Evolutionary conservation across 2,113 vertebrate species (phyloP).

Genomic region (Bothrops jararaca): DNA sequence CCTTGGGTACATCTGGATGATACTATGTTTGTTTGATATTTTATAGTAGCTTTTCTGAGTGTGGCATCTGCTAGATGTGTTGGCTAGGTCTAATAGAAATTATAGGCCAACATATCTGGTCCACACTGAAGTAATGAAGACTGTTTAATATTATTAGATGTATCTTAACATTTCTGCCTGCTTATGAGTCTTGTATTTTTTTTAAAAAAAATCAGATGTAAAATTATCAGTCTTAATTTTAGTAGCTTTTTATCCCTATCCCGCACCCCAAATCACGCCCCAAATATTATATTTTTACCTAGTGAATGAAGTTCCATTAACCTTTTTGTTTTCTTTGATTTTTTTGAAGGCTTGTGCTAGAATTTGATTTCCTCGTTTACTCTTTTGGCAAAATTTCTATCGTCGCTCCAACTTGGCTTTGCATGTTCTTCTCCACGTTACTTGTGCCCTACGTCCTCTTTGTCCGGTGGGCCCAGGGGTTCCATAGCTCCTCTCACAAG

Average conservation of each 20-base stretch:
- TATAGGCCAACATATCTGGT: background rate
- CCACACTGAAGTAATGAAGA: background rate
- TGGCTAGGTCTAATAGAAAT: background rate
- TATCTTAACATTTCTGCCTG: background rate
- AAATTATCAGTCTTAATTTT: background rate
- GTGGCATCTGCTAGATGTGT: background rate
- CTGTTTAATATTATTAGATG: background rate
- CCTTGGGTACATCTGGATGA: background rate
- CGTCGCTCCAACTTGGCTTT: constrained; percentile 84
- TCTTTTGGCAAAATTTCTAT: constrained; percentile 85
- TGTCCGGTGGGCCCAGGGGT: constrained; percentile 78
- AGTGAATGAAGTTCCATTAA: background rate
- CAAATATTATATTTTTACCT: constrained; percentile 19
- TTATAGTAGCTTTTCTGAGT: background rate
- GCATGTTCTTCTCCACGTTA: constrained; percentile 86
- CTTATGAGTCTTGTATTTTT: background rate
- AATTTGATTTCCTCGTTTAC: constrained; percentile 88
- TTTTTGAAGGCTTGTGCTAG: constrained; percentile 82
- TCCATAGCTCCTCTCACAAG: constrained; percentile 66
- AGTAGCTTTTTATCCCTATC: background rate
- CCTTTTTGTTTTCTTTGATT: constrained; percentile 30
- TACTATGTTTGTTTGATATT: background rate
- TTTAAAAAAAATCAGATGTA: background rate
- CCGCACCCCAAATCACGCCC: background rate
- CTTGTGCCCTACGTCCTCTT: constrained; percentile 83